A percentile compares a stretch with the other conserved stretches of the same genome.
Conservation (phyloP, 2,113 vertebrate species). For the cattle (Bos taurus) region ARS-UCD2.0 NC_037350.1:24915501-24916000, state of each 20-base stretch:
- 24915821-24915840: not conserved
- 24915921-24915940: not conserved
- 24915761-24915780: not conserved
- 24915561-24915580: not conserved
- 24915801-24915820: not conserved
- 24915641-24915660: not conserved
- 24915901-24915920: not conserved
- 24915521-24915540: not conserved
- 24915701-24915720: not conserved
- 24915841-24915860: not conserved
- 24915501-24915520: not conserved
- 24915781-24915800: not conserved
- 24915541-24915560: not conserved
- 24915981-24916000: not conserved
- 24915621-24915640: not conserved
- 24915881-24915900: not conserved
- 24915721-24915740: not conserved
- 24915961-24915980: not conserved
- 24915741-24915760: not conserved
- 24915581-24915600: not conserved
- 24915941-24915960: not conserved
- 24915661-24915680: not conserved
- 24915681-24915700: not conserved
- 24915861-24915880: not conserved
- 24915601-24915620: not conserved